Evolutionary conservation across 2,888 invertebrate species (phyloP).

Genomic region (Lamellibrachia columna): DNA sequence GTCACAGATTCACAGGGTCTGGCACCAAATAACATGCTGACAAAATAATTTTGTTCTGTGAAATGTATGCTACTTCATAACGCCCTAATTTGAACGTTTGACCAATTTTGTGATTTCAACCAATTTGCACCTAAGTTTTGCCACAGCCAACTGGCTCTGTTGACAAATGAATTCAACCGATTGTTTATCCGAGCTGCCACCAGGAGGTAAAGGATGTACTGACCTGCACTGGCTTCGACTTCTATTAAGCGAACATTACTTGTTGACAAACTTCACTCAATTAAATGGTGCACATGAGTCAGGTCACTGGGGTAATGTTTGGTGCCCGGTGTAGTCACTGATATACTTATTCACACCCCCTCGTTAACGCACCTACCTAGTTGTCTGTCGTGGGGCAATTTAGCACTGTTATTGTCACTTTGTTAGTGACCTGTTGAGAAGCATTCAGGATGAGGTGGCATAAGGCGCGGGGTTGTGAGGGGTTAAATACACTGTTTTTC

Average conservation of each 20-base stretch:
- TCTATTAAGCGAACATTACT: background rate
- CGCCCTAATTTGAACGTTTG: background rate
- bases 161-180: background rate
- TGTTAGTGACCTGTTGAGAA: too few species aligned
- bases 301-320: constrained; percentile 16
- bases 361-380: background rate
- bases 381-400: constrained; percentile 1
- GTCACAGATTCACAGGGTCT: too few species aligned
- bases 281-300: background rate
- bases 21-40: too few species aligned
- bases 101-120: background rate
- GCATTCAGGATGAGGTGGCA: background rate
- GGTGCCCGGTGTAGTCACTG: background rate
- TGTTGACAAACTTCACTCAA: constrained; percentile 1
- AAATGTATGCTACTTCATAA: background rate
- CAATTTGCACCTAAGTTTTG: background rate
- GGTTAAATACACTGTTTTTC: background rate
- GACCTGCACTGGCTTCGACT: background rate
- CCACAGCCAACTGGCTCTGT: background rate
- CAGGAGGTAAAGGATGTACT: background rate
- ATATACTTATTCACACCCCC: background rate
- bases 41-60: background rate
- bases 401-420: background rate
- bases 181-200: background rate
- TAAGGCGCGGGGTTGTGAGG: background rate